Evolutionary conservation across 2,113 vertebrate species (phyloP), one percentile per base, ranked within the genome.

Genomic region (Synchiropus splendidus): DNA sequence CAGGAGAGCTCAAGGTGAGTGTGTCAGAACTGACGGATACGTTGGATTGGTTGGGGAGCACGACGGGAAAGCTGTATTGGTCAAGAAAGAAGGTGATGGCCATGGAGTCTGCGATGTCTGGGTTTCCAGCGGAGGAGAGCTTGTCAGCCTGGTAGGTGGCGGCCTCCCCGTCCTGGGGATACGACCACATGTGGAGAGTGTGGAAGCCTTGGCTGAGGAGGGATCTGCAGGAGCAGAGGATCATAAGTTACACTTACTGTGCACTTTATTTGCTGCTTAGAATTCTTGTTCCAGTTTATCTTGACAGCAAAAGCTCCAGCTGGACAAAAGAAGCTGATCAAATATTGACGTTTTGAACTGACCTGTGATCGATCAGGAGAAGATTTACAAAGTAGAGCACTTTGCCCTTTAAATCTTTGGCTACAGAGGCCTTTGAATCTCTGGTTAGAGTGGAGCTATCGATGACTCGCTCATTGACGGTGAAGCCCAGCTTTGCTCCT

Each of bases 361-460:
- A 75, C 79, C 82, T 81, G 74, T 88, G 86, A 67, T 88, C 86
- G 36, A 88, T 87, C 18, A 88, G 72, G 13, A 86, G 82, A 34
- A 87, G 74, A 50, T 86, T 87, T 34, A 82, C 85, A 54, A 85
- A 87, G 61, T 81, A 87, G n/a, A 87, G 74, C 18, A 77, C 64
- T 38, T 71, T 83, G 6, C 33, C 66, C 43, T 59, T 81, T 2
- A 33, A 11, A 9, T 81, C 65, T 54, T 39, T 65, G 33, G 2
- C 14, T 0, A 11, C 2, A 8, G 39, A 14, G 4, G 69, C 14
- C 34, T 54, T 79, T 9, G 16, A 14, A 5, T 81, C 76, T 41
- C 39, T 76, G 16, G 18, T 42, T 14, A 33, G 16, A 14, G 53
- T 12, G 2, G 44, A 33, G 9, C 6, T 38, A 6, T 86, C 84